These are phyloP conservation scores for Acanthosoma haemorrhoidale DNA, from an alignment of 2,888 invertebrate genomes.

Conservation along the genomic window DNA sequence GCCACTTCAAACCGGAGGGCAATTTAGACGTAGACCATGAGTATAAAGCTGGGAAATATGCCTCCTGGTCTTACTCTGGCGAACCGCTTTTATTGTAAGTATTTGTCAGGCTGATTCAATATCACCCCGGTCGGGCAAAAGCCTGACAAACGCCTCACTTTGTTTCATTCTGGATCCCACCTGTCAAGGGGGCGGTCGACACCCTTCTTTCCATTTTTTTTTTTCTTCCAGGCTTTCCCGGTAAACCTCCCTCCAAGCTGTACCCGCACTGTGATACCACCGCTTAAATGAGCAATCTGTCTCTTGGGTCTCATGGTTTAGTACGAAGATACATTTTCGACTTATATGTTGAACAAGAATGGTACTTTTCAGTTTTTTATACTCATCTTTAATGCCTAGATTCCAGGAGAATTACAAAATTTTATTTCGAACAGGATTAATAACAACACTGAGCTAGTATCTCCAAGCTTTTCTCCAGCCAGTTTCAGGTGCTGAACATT, in stretches of 20 bases:
- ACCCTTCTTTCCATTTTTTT: conserved; percentile 16
- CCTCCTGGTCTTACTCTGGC: background rate
- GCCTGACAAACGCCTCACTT: conserved; percentile 28
- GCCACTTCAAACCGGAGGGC: conserved; percentile 23
- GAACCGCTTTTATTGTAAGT: conserved; percentile 17
- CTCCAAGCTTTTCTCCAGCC: no score
- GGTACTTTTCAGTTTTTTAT: no score
- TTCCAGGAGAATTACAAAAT: no score
- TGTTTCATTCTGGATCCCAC: conserved; percentile 25
- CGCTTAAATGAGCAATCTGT: background rate
- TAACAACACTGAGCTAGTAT: no score
- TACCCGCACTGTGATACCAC: background rate
- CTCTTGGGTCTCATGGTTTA: no score
- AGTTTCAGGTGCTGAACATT: no score
- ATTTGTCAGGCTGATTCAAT: conserved; percentile 30
- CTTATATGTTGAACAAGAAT: no score
- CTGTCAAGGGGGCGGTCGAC: conserved; percentile 18
- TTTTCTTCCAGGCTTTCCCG: background rate
- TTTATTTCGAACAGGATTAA: no score
- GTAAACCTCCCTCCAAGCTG: background rate
- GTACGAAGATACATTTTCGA: no score
- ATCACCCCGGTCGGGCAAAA: conserved; percentile 16
- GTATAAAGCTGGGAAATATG: background rate
- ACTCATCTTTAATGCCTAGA: no score
- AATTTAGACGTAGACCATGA: conserved; percentile 18